Conservation (phyloP, 2,797 vertebrate species). For the Bucorvus abyssinicus region DNA sequence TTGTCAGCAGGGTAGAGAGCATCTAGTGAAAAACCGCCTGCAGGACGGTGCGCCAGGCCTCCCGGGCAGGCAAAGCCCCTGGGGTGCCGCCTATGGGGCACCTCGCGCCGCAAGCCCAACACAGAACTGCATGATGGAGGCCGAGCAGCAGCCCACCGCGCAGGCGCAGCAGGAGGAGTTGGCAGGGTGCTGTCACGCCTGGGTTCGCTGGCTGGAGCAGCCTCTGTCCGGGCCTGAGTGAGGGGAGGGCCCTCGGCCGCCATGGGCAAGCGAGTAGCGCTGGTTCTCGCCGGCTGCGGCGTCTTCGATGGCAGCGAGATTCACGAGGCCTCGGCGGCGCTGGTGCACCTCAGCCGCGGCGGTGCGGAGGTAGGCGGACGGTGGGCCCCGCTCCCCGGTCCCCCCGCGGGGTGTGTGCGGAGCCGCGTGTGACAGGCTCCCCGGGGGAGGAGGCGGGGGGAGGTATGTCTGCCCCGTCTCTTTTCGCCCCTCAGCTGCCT, state of each 20-base stretch:
- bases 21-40: too few relatives aligned
- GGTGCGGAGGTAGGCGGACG: constrained; percentile 68
- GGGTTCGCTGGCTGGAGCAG: fast-evolving
- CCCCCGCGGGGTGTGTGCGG: too few relatives aligned
- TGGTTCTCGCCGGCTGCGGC: constrained; percentile 83
- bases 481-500: neutral
- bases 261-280: constrained; percentile 75
- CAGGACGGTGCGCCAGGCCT: fast-evolving
- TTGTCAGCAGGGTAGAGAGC: neutral
- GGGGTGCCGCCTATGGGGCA: neutral
- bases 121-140: fast-evolving
- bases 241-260: neutral
- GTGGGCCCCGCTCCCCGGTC: too few relatives aligned
- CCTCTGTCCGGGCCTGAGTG: fast-evolving
- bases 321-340: constrained; percentile 77
- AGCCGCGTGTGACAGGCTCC: neutral
- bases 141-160: fast-evolving
- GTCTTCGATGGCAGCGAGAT: constrained; percentile 82
- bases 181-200: fast-evolving
- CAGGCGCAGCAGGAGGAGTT: fast-evolving
- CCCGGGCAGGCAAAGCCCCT: fast-evolving
- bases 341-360: constrained; percentile 81
- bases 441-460: too few relatives aligned
- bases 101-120: too few relatives aligned
- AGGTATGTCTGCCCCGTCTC: fast-evolving